These are phyloP conservation scores for Gymnodraco acuticeps DNA, from an alignment of 2,797 vertebrate species.

Conservation along the genomic window DNA sequence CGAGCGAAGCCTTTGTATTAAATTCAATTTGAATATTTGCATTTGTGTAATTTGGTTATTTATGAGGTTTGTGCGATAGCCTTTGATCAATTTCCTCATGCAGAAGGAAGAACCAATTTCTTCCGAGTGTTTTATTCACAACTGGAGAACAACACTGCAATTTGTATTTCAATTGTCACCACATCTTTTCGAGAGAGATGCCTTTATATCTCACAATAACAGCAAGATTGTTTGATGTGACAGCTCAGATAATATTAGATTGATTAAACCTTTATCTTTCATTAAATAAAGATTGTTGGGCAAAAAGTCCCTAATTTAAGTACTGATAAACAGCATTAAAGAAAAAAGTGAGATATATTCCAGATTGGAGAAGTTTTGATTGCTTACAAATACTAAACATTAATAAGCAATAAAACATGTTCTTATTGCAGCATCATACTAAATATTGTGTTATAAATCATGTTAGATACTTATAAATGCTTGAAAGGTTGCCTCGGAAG, in stretches of 20 bases:
- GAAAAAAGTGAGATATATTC: too few relatives aligned
- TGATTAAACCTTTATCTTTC: slow-evolving; percentile 18
- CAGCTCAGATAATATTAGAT: slow-evolving; percentile 23
- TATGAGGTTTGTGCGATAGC: slow-evolving; percentile 10
- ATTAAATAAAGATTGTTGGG: slow-evolving; percentile 11
- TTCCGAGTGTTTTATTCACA: slow-evolving; percentile 26
- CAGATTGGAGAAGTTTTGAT: neutral
- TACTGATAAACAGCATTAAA: neutral
- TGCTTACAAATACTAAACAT: neutral
- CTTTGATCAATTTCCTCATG: slow-evolving; percentile 32
- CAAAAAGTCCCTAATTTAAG: neutral
- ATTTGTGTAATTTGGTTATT: slow-evolving; percentile 39
- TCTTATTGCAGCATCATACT: neutral
- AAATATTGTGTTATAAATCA: neutral
- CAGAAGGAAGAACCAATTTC: slow-evolving; percentile 30
- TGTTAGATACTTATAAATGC: neutral
- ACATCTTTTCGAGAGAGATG: slow-evolving; percentile 7
- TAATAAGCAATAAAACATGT: neutral
- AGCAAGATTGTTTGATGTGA: slow-evolving; percentile 37
- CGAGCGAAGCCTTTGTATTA: slow-evolving; percentile 30
- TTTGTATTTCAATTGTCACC: slow-evolving; percentile 19
- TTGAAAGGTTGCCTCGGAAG: neutral
- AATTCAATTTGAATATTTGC: slow-evolving; percentile 31
- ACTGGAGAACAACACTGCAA: neutral
- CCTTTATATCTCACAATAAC: slow-evolving; percentile 16